A percentile compares a stretch with the other conserved stretches of the same genome.
Conservation (phyloP, 1,140 invertebrate species). For the Aphelinus atriplicis region DNA sequence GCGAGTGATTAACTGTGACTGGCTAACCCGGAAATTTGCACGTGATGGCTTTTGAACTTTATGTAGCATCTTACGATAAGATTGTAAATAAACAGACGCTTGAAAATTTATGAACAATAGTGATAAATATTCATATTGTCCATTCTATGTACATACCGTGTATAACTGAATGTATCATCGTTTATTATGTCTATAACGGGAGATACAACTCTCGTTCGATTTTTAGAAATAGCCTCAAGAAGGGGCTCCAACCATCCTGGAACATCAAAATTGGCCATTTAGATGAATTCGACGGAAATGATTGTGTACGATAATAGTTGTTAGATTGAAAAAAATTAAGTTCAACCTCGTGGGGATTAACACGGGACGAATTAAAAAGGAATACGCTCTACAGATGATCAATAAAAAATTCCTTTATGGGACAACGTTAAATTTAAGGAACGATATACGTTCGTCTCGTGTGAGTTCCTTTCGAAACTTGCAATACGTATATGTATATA, state of each 20-base stretch:
- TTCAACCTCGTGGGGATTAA: no score
- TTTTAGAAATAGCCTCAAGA: conserved; percentile 78
- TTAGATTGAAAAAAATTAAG: no score
- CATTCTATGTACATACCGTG: conserved; percentile 60
- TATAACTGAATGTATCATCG: conserved; percentile 91
- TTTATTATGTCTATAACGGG: conserved; percentile 96
- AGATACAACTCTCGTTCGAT: conserved; percentile 83
- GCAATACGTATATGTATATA: not conserved
- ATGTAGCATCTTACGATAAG: not conserved
- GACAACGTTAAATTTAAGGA: no score
- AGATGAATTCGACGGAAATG: not conserved
- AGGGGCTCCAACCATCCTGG: conserved; percentile 90
- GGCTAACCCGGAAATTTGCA: no score
- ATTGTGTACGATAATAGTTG: not conserved
- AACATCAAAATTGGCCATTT: conserved; percentile 5
- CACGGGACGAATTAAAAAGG: no score
- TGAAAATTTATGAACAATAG: not conserved
- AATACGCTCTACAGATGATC: no score
- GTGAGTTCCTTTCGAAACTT: no score
- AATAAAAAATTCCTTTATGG: no score
- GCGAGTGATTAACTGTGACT: no score
- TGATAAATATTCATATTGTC: not conserved
- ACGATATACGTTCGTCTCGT: no score
- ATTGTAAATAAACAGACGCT: not conserved
- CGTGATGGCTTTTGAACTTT: not conserved